A percentile compares a stretch with the other conserved stretches of the same genome.
Conservation (phyloP, 2,888 invertebrate genomes). For the Labia minor region DNA sequence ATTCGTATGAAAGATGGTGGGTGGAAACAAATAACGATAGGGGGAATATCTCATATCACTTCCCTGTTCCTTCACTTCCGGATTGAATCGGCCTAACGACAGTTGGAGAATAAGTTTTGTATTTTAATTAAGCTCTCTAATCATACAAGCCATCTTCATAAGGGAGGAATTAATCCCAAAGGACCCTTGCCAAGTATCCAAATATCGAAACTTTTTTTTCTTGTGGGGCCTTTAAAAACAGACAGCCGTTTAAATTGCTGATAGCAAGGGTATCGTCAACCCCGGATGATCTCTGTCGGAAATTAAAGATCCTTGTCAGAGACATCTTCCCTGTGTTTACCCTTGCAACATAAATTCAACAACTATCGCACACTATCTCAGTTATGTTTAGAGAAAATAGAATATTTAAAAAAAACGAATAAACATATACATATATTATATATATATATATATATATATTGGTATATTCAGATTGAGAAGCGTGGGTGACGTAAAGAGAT, state of each 20-base stretch:
- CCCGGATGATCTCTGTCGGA: neutral
- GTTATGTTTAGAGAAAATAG: neutral
- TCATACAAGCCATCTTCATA: neutral
- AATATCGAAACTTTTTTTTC: neutral
- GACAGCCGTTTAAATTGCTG: neutral
- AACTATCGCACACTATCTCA: neutral
- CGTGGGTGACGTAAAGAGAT: neutral
- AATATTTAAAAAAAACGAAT: neutral
- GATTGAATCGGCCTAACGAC: neutral
- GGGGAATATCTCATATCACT: neutral
- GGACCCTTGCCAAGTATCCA: neutral
- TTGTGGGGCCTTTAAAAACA: neutral
- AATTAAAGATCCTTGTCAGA: slow-evolving; percentile 5
- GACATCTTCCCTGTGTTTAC: neutral
- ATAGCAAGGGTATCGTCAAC: neutral
- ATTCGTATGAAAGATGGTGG: neutral
- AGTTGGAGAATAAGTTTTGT: neutral
- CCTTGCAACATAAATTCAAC: slow-evolving; percentile 1
- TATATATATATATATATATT: no score
- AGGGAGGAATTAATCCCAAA: neutral
- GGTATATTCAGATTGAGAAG: neutral
- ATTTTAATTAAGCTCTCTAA: slow-evolving; percentile 7
- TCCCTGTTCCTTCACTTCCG: neutral
- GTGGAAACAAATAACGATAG: neutral
- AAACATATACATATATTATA: no score